Percentiles rank a stretch among this genome's conserved stretches.
Conservation (phyloP, 1,140 invertebrate species). For the Zaprionus inermis region DNA sequence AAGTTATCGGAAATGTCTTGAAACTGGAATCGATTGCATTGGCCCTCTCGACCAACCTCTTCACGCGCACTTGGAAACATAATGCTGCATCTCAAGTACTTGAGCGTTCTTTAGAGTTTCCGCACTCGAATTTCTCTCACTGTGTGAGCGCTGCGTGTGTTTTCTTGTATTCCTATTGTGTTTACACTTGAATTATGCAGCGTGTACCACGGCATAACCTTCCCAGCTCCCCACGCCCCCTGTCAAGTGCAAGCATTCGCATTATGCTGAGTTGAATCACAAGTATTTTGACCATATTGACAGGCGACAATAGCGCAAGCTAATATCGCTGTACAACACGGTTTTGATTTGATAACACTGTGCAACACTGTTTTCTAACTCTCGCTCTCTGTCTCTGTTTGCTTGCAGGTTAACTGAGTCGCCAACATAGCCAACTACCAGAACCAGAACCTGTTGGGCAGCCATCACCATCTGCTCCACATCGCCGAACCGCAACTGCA, state of each 20-base stretch:
- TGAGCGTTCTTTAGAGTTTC: background rate
- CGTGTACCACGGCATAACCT: conserved; percentile 18
- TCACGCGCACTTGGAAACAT: background rate
- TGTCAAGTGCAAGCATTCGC: conserved; percentile 59
- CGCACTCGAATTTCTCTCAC: conserved; percentile 18
- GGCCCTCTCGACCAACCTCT: background rate
- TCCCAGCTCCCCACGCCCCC: background rate
- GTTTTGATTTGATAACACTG: background rate
- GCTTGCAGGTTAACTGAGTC: conserved; percentile 63
- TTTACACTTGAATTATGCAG: conserved; percentile 74
- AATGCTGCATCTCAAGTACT: background rate
- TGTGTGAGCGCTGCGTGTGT: conserved; percentile 6
- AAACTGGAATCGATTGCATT: conserved; percentile 1
- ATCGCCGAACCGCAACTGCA: conserved; percentile 72
- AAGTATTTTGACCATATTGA: conserved; percentile 61
- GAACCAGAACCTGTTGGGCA: conserved; percentile 69
- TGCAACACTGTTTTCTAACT: conserved; percentile 3
- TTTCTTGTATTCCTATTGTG: conserved; percentile 6
- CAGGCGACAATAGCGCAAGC: conserved; percentile 22
- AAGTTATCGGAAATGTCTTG: background rate
- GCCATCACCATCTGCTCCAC: conserved; percentile 76
- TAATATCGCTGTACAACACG: conserved; percentile 5
- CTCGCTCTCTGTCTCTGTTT: background rate
- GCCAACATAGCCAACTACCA: conserved; percentile 81
- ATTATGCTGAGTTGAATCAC: conserved; percentile 58